Percentiles rank a stretch among this genome's conserved stretches.
These are phyloP conservation scores for Caenorhabditis panamensis DNA, from an alignment of 2,888 invertebrate species.

Conservation along the genomic window DNA sequence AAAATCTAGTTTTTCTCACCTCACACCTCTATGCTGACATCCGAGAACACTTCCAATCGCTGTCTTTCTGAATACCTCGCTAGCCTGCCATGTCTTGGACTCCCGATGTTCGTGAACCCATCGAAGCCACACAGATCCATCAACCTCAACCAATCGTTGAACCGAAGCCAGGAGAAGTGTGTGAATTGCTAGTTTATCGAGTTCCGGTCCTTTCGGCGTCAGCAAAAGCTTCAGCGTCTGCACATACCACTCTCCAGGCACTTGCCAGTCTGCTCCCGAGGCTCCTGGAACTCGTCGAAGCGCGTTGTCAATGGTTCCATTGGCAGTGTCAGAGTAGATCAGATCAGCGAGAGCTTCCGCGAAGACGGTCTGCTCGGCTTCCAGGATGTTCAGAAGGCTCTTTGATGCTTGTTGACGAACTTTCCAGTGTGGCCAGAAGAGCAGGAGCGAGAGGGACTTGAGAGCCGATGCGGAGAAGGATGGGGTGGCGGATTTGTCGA, in stretches of 20 bases:
- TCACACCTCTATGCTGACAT: conserved; percentile 58
- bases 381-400: conserved; percentile 51
- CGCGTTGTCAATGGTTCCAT: conserved; percentile 55
- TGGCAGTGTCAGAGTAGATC: conserved; percentile 62
- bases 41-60: conserved; percentile 62
- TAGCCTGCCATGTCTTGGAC: conserved; percentile 62
- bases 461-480: conserved; percentile 33
- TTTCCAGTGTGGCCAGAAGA: conserved; percentile 69
- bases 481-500: conserved; percentile 38
- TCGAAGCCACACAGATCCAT: conserved; percentile 74
- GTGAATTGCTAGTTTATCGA: conserved; percentile 67
- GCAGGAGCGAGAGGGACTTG: conserved; percentile 54
- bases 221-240: conserved; percentile 41
- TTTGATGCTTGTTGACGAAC: conserved; percentile 59
- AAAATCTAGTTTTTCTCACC: conserved; percentile 29
- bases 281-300: conserved; percentile 39
- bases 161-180: conserved; percentile 67
- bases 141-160: conserved; percentile 70
- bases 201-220: conserved; percentile 52
- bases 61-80: conserved; percentile 60
- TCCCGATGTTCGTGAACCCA: conserved; percentile 68
- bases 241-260: conserved; percentile 65
- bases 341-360: conserved; percentile 64
- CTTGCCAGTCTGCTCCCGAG: conserved; percentile 36
- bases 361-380: conserved; percentile 52